Conservation (phyloP, 2,113 vertebrate species). For the Crotalus helleri region DNA sequence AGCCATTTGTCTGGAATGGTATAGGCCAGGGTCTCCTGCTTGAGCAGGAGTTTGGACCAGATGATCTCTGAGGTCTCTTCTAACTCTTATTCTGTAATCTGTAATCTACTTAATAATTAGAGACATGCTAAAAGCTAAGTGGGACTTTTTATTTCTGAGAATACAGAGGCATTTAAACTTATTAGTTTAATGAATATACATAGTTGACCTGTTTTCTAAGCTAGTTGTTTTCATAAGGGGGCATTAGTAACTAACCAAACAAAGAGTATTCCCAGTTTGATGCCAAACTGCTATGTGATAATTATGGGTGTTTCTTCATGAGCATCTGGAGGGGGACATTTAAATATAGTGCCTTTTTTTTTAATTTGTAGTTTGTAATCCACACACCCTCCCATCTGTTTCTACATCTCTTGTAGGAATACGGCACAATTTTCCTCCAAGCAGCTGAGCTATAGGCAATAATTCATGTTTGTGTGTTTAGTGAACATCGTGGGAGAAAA, state of each 20-base stretch:
- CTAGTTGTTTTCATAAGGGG: background rate
- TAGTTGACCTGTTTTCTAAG: background rate
- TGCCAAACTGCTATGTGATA: background rate
- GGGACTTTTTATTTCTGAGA: background rate
- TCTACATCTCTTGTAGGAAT: background rate
- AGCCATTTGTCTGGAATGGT: background rate
- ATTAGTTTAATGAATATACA: background rate
- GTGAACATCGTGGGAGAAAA: background rate
- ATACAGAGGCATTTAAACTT: background rate
- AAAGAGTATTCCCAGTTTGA: background rate
- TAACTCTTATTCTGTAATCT: background rate
- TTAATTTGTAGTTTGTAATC: background rate
- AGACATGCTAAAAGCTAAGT: background rate
- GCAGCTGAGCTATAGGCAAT: background rate
- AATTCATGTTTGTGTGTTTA: background rate
- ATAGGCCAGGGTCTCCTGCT: background rate
- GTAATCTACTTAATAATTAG: background rate
- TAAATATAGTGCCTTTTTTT: background rate
- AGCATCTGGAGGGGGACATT: background rate
- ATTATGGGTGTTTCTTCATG: background rate
- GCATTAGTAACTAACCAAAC: background rate
- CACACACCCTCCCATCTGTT: background rate
- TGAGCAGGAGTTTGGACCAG: background rate
- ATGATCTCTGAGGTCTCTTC: background rate
- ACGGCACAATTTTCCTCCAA: background rate